Evolutionary conservation across 2,888 invertebrate species (phyloP), one percentile per base, ranked within the genome.

Genomic region (Micoletzkya japonica): DNA sequence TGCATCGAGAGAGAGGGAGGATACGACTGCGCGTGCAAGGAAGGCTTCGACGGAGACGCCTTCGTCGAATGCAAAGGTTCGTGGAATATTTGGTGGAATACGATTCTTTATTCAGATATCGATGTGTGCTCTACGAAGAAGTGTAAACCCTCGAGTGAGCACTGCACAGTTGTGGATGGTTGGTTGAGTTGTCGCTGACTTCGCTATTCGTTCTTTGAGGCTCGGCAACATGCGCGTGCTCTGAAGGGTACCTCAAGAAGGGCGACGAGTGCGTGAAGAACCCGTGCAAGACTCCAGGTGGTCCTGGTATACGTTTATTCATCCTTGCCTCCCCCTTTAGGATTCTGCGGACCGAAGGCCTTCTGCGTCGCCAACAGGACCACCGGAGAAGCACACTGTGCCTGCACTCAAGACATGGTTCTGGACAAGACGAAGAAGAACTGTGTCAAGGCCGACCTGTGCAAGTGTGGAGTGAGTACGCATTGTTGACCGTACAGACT

Each of bases 401-500:
- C 26, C 52, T 69, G 69, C 32, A 32, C 69, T 28, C 20, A 7
- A 7, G 58, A 26, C 17, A 26, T 36, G 3, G 50, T 69, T 17
- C 59, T 69, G 7, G 59, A 69, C 44, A 36, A 52, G 2, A 10
- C 26, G 28, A 50, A 44, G 20, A 59, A 59, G 34, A 59, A 69
- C 24, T 69, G 69, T n/a, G 36, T 59, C 3, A 2, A 6, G 26
- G 50, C 32, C 2, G 58, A 69, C 17, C 49, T 50, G 26, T 69
- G 69, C 69, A 50, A 69, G 50, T 69, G 69, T 44, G 56, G 39
- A 69, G 69, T 69, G n/a, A 26, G 67, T 57, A n/a, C 7, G 7
- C 10, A 54, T 54, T 26, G n/a, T 54, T 54, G 44, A 14, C 10
- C 44, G 20, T 20, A 44, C 10, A 20, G 20, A 14, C 17, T 7